Base-by-base conservation (phyloP, 2,888 invertebrate genomes). In the Patella pellucida region DNA sequence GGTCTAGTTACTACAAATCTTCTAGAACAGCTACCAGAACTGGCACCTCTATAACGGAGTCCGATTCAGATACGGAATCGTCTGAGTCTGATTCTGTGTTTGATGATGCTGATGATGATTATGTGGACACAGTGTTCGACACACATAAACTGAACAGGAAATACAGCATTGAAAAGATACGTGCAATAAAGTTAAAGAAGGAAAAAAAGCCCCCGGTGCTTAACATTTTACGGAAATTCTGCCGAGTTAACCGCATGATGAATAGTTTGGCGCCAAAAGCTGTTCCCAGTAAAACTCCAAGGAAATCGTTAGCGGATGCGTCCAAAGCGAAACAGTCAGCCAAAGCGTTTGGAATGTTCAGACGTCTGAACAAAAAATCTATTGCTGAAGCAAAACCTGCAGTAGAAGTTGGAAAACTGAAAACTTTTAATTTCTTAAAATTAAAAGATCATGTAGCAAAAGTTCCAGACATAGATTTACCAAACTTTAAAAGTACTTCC, bases 111-210 rank as follows among this genome's bases (percentile, higher is more conserved):
- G 62, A 74, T 1, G 62, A 54, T 50, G 41, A 70, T 51, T 27
- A 16, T 16, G 19, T 41, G 19, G 71, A 74, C 9, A 69, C 69
- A 3, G 23, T 62, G 11, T 77, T 75, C 52, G 71, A 77, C 50
- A n/a, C 75, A 5, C n/a, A 16, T 11, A 77, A 77, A 15, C 73
- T 77, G 14, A 77, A 77, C 41, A 69, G 23, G 27, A 52, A 68
- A 27, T 78, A 74, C 76, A 78, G 76, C 52, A 69, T 73, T 23
- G 78, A 78, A 68, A 76, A 72, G 23, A 16, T 76, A 12, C 68
- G 56, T 52, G 71, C 52, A 51, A 56, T 73, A 68, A 69, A 68
- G 68, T 31, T 19, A 23, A 23, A 73, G 4, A 62, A 73, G 68
- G 52, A 52, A 56, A 75, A 71, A 51, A 72, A 68, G 31, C 50